A percentile compares a stretch with the other conserved stretches of the same genome.
Evolutionary conservation across 2,113 vertebrate species (phyloP).

Genomic region (Indri indri): DNA sequence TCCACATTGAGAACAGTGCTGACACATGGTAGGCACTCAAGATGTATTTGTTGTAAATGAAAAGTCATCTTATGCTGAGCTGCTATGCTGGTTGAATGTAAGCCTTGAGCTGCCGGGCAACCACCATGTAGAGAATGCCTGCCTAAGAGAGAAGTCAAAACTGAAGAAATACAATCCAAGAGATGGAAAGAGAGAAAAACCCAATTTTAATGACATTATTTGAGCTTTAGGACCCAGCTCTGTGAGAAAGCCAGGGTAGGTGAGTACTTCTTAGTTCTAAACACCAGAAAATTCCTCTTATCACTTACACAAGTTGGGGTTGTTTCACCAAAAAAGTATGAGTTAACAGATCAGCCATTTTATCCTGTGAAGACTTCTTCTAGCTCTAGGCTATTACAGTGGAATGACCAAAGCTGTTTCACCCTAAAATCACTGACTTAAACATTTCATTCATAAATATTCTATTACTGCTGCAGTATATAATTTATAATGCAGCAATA

Average conservation of each 20-base stretch:
- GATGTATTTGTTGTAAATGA: neutral
- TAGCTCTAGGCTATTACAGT: neutral
- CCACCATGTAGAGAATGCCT: neutral
- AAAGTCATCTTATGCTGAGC: neutral
- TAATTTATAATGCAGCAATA: neutral
- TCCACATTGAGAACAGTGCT: neutral
- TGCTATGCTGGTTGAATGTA: neutral
- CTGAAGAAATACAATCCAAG: neutral
- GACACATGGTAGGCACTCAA: neutral
- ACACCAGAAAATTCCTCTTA: neutral
- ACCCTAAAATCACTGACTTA: neutral
- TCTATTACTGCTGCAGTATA: neutral
- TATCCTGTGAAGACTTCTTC: neutral
- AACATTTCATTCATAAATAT: conserved; percentile 33
- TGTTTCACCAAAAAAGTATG: neutral
- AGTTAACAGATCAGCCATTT: neutral
- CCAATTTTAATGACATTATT: neutral
- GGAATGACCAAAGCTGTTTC: neutral
- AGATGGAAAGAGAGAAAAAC: neutral
- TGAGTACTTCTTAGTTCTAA: neutral
- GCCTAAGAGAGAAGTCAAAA: neutral
- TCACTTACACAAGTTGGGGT: neutral
- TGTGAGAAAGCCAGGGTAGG: neutral
- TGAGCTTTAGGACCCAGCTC: neutral
- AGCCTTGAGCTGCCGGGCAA: neutral